Conservation (phyloP, 2,113 vertebrate species). For the Gallinago jamesoni region DNA sequence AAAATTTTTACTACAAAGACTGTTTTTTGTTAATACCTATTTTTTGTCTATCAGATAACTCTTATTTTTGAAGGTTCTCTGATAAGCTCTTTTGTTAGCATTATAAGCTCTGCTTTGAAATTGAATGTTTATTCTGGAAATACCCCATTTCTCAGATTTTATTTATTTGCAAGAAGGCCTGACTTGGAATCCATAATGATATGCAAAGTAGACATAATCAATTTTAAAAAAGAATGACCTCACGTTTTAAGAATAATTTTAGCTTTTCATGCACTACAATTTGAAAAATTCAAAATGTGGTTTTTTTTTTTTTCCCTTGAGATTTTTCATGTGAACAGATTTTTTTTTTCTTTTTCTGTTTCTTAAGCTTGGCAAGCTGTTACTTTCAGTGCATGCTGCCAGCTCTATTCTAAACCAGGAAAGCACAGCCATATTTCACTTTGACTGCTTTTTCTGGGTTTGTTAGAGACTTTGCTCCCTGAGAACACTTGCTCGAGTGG, state of each 20-base stretch:
- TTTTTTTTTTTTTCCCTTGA: background rate
- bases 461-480: background rate
- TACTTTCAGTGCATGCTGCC: background rate
- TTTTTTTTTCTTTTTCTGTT: background rate
- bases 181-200: background rate
- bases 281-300: background rate
- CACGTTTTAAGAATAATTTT: background rate
- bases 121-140: background rate
- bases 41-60: background rate
- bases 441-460: background rate
- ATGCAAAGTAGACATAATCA: background rate
- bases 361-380: background rate
- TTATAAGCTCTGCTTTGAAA: background rate
- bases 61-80: background rate
- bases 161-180: background rate
- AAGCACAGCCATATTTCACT: background rate
- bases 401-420: background rate
- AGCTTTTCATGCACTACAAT: background rate
- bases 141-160: background rate
- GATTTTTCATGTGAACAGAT: background rate
- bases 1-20: background rate
- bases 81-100: background rate
- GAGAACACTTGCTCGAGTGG: background rate
- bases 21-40: fast-evolving
- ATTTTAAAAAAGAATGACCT: background rate